These are phyloP conservation scores for Tiliacea aurago DNA, from an alignment of 2,888 invertebrate species.

Conservation along the genomic window DNA sequence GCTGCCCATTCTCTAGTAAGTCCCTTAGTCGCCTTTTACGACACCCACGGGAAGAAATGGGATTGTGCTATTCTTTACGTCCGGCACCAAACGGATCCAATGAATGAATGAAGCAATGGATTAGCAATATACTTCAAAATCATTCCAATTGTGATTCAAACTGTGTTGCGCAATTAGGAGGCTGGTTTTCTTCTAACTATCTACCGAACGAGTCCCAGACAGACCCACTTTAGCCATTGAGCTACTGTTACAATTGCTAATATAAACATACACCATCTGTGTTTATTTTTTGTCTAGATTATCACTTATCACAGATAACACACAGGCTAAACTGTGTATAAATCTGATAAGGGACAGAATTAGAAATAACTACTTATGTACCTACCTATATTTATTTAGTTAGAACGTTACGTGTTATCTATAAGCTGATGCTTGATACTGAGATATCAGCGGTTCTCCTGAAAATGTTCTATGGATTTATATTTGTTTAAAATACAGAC, in stretches of 20 bases:
- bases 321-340: conserved; percentile 14
- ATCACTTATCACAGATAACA: not conserved
- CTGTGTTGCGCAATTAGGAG: no score
- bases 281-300: conserved; percentile 22
- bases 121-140: no score
- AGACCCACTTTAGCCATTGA: not conserved
- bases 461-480: not conserved
- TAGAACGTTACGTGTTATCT: conserved; percentile 38
- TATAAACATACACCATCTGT: not conserved
- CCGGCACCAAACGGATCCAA: no score
- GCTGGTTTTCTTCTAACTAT: not conserved
- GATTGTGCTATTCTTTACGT: no score
- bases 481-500: conserved; percentile 11
- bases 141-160: no score
- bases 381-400: conserved; percentile 39
- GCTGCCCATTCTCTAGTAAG: no score
- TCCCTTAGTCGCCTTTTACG: no score
- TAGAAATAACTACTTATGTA: conserved; percentile 10
- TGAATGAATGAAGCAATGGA: no score
- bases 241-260: not conserved
- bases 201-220: not conserved
- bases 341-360: conserved; percentile 43
- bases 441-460: conserved; percentile 4
- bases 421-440: not conserved
- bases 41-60: no score